Base-by-base conservation (phyloP, 2,888 invertebrate genomes). In the Aphidius colemani region DNA sequence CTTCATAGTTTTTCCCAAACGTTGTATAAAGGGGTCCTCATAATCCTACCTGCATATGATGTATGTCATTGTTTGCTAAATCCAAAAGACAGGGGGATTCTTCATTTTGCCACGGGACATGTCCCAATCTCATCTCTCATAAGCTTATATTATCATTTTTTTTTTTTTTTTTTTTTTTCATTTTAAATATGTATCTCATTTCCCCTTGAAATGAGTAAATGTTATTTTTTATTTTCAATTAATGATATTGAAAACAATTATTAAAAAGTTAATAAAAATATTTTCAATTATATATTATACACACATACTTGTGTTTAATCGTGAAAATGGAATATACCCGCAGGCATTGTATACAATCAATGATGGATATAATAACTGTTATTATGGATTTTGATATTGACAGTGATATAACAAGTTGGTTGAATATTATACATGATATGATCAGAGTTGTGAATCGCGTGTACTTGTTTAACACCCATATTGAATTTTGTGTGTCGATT, bases 21-120 rank as follows among this genome's bases (percentile, higher is more conserved):
- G 30, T 30, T 73, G 69, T 71, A 30, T 75, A 77, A 77, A 77
- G 76, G 79, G 78, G 74, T 77, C 74, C 74, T 64, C 69, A 75
- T 81, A 82, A 82, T 82, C 81, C 81, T 82, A 82, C 81, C 81
- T 82, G 81, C 81, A 77, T 76, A 78, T 75, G 81, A 81, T 81
- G 80, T 78, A 75, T 79, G 71, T 75, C 74, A 73, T 75, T 78
- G 77, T 76, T 74, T 74, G 75, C 68, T 69, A 66, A 66, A 56
- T 63, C 66, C 68, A 53, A 41, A 53, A 13, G n/a, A 7, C 11
- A 18, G 43, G 10, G 46, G 5, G n/a, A 48, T 11, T 8, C 44
- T 55, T 10, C 39, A 9, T 57, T 13, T 46, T 10, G 46, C 57
- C 57, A 65, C 63, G 66, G 66, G 67, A 69, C 69, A 69, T 67